phyloP scores from a whole-genome alignment of 2,113 vertebrate genomes.

The Gallinago undulata region DNA sequence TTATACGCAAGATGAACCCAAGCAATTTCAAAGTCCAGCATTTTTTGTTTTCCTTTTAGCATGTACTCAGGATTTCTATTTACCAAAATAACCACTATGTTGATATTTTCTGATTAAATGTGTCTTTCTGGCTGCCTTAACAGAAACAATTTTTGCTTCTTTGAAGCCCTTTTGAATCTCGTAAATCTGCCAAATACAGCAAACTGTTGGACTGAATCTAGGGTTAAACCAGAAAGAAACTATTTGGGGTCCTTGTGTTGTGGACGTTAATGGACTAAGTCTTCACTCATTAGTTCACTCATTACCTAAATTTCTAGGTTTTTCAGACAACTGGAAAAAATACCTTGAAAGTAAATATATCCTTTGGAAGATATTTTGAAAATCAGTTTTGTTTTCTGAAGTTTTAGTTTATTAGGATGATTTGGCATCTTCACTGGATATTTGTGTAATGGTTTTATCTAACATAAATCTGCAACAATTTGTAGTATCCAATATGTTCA shows the following conservation, averaged over 20 bases:
- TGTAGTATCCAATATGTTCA: neutral
- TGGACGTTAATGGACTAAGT: neutral
- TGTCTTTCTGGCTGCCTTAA: neutral
- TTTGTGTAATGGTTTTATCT: neutral
- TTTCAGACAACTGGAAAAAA: neutral
- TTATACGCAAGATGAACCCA: neutral
- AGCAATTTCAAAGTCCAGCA: neutral
- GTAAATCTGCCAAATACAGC: neutral
- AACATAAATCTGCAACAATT: neutral
- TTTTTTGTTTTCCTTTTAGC: neutral
- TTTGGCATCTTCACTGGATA: neutral
- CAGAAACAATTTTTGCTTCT: neutral
- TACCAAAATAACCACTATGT: neutral
- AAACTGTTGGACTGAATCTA: neutral
- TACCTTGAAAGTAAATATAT: neutral
- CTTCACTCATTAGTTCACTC: neutral
- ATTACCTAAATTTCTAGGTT: neutral
- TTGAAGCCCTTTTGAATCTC: neutral
- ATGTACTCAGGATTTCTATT: neutral
- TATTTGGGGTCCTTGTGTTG: neutral
- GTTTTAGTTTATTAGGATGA: neutral
- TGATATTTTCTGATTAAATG: neutral
- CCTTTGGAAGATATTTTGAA: neutral
- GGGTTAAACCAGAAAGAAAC: neutral
- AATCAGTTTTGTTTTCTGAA: neutral